Base-by-base conservation (phyloP, 2,797 vertebrate species). In the Rhinatrema bivittatum region DNA sequence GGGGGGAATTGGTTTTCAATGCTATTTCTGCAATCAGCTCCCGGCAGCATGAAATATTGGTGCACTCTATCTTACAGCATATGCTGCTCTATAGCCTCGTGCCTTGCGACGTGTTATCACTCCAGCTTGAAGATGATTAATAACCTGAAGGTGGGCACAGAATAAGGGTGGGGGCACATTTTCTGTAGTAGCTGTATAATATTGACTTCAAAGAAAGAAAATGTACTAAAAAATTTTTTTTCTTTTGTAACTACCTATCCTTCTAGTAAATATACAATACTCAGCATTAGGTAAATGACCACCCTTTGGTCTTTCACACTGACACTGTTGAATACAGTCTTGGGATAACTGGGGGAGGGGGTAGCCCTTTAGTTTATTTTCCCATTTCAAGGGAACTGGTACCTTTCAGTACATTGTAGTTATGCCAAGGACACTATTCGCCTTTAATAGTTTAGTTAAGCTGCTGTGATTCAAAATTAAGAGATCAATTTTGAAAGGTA, bases 1-100 rank as follows among this genome's bases (percentile, higher is more conserved):
- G n/a, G 31, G n/a, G 18, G 22, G 29, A 35, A 56, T 50, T 28
- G 16, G 17, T 40, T 29, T 26, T 39, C 36, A n/a, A n/a, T n/a
- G n/a, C n/a, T n/a, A n/a, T n/a, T n/a, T n/a, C 19, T 2, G 0
- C 11, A 18, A 22, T 14, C 18, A 48, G 42, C 32, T 25, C 22
- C 4, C 9, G 48, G 45, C 25, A 15, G 21, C 13, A n/a, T 1
- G 7, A 36, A 34, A 29, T 23, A 29, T 3, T 2, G 15, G 15
- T 29, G 23, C 2, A 1, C n/a, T 1, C 5, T 14, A 14, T 28
- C 29, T 34, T 6, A 11, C 0, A 1, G n/a, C n/a, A 20, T 9
- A 18, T 16, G 19, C 17, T 5, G 4, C 10, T 3, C 16, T 6
- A 2, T 12, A 20, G 9, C 3, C 16, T 29, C 35, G 28, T 17